Evolutionary conservation across 2,888 invertebrate genomes (phyloP).

Genomic region (Drosophila leonis): DNA sequence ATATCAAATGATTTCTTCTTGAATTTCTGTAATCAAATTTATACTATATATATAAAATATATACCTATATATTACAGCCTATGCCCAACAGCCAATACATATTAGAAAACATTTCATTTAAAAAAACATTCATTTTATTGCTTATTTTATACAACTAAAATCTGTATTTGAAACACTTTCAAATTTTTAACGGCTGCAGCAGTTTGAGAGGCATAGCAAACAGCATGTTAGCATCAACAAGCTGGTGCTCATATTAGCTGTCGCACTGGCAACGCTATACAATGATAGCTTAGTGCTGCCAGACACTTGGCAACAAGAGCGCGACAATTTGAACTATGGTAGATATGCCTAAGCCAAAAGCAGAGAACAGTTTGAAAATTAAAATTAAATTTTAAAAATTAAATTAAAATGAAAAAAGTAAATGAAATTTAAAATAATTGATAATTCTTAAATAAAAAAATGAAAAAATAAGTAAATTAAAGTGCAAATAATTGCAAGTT

Average conservation of each 20-base stretch:
- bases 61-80: too few relatives aligned
- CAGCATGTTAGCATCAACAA: neutral
- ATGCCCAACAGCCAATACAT: too few relatives aligned
- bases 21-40: too few relatives aligned
- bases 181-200: neutral
- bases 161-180: neutral
- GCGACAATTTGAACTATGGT: slow-evolving; percentile 3
- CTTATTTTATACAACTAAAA: neutral
- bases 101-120: neutral
- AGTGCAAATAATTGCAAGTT: too few relatives aligned
- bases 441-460: too few relatives aligned
- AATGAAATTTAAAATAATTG: too few relatives aligned
- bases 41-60: too few relatives aligned
- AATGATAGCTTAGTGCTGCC: slow-evolving; percentile 2
- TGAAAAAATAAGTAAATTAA: too few relatives aligned
- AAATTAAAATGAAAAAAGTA: too few relatives aligned
- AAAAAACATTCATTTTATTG: neutral
- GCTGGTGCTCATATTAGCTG: slow-evolving; percentile 11
- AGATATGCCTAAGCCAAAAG: too few relatives aligned
- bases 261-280: slow-evolving; percentile 10
- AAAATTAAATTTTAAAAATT: neutral
- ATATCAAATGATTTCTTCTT: too few relatives aligned
- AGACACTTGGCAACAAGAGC: neutral
- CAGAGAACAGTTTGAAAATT: neutral
- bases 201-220: slow-evolving; percentile 7